These are phyloP conservation scores for Bhutanitis thaidina DNA, from an alignment of 2,888 invertebrate species.

Conservation along the genomic window DNA sequence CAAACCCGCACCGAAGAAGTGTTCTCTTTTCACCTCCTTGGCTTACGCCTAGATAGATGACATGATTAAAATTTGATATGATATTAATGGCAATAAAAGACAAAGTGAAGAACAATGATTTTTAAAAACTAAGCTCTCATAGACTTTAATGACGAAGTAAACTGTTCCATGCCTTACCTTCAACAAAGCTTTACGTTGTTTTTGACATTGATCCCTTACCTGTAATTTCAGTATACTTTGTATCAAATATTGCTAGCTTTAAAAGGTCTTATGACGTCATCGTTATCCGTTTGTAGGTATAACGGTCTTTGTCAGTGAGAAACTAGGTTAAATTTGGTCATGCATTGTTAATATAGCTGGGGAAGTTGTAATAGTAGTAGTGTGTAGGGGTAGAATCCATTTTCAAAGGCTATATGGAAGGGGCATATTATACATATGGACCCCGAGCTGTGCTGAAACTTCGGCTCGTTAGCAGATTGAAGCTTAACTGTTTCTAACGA, in stretches of 20 bases:
- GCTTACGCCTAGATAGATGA: no score
- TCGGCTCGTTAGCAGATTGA: slow-evolving; percentile 18
- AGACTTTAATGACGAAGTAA: no score
- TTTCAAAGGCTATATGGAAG: slow-evolving; percentile 9
- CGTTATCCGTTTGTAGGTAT: not conserved
- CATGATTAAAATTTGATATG: no score
- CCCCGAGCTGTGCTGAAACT: slow-evolving; percentile 3
- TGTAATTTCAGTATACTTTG: not conserved
- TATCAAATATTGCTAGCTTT: slow-evolving; percentile 1
- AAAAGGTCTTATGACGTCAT: not conserved
- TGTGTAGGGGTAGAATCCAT: slow-evolving; percentile 20
- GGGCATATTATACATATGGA: not conserved
- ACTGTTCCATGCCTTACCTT: no score
- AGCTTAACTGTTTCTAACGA: slow-evolving; percentile 16
- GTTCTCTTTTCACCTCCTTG: no score
- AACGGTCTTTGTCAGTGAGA: slow-evolving; percentile 8
- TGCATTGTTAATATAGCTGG: slow-evolving; percentile 25
- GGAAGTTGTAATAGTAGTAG: slow-evolving; percentile 26
- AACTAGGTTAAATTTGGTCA: slow-evolving; percentile 15
- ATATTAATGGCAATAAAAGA: no score
- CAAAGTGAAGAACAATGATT: no score
- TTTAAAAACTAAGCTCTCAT: no score
- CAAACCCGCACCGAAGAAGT: no score
- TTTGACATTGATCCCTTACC: no score
- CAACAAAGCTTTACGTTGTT: no score